Conservation (phyloP, 2,113 vertebrate species). For the Ictalurus punctatus region DNA sequence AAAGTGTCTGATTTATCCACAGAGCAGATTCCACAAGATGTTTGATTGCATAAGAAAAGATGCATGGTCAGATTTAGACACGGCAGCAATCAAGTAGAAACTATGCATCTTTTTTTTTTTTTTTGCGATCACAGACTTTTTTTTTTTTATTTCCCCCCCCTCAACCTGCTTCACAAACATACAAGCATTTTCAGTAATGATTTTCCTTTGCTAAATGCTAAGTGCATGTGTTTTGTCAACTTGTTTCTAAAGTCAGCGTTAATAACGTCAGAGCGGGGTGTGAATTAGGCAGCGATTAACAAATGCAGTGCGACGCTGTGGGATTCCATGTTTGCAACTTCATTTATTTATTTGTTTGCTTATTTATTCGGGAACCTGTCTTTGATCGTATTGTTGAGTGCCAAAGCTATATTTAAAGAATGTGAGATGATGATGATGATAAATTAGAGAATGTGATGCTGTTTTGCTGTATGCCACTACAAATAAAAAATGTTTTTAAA, state of each 20-base stretch:
- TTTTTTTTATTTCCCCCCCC: too few species aligned
- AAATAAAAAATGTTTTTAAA: not conserved
- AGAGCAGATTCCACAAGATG: not conserved
- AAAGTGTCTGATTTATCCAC: not conserved
- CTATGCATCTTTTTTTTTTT: not conserved
- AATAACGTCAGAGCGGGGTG: slow-evolving; percentile 6
- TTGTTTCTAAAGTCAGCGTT: slow-evolving; percentile 16
- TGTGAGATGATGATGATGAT: not conserved
- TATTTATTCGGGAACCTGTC: not conserved
- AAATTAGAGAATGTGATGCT: not conserved
- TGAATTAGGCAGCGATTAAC: slow-evolving; percentile 35
- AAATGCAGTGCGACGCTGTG: slow-evolving; percentile 18
- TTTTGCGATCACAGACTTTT: not conserved
- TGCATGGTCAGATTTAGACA: not conserved
- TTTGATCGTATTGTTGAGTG: not conserved
- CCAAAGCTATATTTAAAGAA: not conserved
- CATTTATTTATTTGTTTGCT: slow-evolving; percentile 31
- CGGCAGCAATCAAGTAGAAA: not conserved
- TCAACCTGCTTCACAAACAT: not conserved
- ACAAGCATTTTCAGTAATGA: not conserved
- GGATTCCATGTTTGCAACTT: slow-evolving; percentile 44
- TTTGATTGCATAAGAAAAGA: not conserved
- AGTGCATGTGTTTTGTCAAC: not conserved
- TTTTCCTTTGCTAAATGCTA: slow-evolving; percentile 15
- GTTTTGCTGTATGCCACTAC: not conserved